Percentiles rank a stretch among this genome's conserved stretches.
Conservation (phyloP, 2,888 invertebrate genomes). For the Lepidonotus clava region DNA sequence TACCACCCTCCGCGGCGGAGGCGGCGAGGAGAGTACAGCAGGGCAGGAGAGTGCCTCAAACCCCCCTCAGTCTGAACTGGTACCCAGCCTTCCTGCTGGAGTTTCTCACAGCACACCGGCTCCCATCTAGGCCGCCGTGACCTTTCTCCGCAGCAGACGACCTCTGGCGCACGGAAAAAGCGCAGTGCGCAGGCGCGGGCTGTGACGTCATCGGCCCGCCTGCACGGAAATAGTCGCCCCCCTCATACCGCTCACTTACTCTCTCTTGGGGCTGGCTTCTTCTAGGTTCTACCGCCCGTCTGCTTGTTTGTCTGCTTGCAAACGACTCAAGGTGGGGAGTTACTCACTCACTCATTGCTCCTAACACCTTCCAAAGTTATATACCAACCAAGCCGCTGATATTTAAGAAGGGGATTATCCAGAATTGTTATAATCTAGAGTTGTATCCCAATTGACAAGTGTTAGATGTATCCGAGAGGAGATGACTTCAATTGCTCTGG, state of each 20-base stretch:
- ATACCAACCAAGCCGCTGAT: too few species aligned
- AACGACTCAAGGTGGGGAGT: not conserved
- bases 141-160: slow-evolving; percentile 3
- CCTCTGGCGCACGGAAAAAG: not conserved
- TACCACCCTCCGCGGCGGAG: not conserved
- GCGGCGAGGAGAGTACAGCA: slow-evolving; percentile 11
- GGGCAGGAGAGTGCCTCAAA: not conserved
- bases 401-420: too few species aligned
- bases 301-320: not conserved
- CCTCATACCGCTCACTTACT: not conserved
- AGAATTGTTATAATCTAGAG: too few species aligned
- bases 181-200: not conserved
- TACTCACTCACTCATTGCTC: too few species aligned
- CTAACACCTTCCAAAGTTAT: too few species aligned
- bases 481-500: too few species aligned
- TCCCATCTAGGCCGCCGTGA: slow-evolving; percentile 1
- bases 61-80: too few species aligned
- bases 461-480: too few species aligned
- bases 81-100: not conserved
- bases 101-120: not conserved
- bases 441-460: too few species aligned
- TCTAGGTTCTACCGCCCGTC: too few species aligned
- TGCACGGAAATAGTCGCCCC: slow-evolving; percentile 8
- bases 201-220: not conserved
- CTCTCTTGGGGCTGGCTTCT: not conserved